Conservation (phyloP, 2,888 invertebrate genomes). For the Oxytorus armatus region DNA sequence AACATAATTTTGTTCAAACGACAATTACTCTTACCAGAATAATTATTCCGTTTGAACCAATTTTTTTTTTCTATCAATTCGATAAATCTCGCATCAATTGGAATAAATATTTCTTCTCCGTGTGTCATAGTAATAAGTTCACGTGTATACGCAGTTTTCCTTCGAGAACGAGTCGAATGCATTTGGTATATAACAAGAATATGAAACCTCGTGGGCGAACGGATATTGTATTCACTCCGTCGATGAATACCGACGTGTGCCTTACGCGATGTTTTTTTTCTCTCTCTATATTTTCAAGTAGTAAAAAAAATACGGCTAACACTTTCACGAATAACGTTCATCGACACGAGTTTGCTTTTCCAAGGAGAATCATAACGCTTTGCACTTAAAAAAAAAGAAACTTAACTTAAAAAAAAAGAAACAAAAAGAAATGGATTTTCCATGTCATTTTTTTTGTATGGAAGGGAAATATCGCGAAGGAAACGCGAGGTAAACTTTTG, state of each 20-base stretch:
- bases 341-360: too few relatives aligned
- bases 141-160: too few relatives aligned
- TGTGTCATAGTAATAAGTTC: not conserved
- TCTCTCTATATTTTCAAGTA: too few relatives aligned
- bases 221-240: not conserved
- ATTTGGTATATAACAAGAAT: not conserved
- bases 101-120: not conserved
- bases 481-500: conserved; percentile 26
- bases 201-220: conserved; percentile 25
- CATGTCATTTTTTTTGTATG: not conserved
- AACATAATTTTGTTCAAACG: too few relatives aligned
- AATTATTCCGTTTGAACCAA: not conserved
- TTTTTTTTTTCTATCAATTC: not conserved
- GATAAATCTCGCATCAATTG: not conserved
- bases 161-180: too few relatives aligned
- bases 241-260: not conserved
- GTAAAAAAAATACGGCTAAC: too few relatives aligned
- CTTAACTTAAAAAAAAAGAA: not conserved
- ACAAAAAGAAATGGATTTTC: not conserved
- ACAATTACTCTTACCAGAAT: too few relatives aligned
- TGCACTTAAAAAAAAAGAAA: not conserved
- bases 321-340: too few relatives aligned
- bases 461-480: not conserved
- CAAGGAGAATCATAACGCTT: too few relatives aligned
- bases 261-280: not conserved